Evolutionary conservation across 2,797 vertebrate species (phyloP).

Genomic region (Spinibarbus caldwelli): DNA sequence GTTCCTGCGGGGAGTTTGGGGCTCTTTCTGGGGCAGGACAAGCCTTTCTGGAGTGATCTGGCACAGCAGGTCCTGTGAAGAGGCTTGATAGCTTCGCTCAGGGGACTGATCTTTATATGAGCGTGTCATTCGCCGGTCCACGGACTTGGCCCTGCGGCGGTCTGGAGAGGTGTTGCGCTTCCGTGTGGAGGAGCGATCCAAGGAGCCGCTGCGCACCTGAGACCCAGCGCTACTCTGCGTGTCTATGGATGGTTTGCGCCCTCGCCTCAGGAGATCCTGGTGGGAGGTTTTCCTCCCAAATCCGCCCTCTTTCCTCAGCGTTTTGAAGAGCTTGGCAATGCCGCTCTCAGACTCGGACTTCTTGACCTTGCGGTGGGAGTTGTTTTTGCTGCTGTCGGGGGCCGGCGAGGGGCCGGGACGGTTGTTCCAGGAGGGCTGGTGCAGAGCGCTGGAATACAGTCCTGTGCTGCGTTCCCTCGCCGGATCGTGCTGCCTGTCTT

Average conservation of each 20-base stretch:
- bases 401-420: slow-evolving; percentile 79
- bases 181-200: slow-evolving; percentile 86
- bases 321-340: slow-evolving; percentile 82
- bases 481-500: slow-evolving; percentile 77
- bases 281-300: slow-evolving; percentile 81
- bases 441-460: no score
- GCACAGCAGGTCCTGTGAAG: slow-evolving; percentile 52
- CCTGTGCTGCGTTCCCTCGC: slow-evolving; percentile 58
- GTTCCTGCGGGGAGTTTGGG: slow-evolving; percentile 66
- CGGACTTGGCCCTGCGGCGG: slow-evolving; percentile 81
- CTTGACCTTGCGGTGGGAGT: slow-evolving; percentile 77
- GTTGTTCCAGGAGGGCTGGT: slow-evolving; percentile 87
- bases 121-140: slow-evolving; percentile 79
- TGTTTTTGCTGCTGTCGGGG: slow-evolving; percentile 80
- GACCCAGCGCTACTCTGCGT: slow-evolving; percentile 71
- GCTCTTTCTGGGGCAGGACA: slow-evolving; percentile 70
- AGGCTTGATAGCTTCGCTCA: slow-evolving; percentile 69
- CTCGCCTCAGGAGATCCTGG: slow-evolving; percentile 74
- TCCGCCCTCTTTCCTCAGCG: slow-evolving; percentile 79
- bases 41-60: slow-evolving; percentile 74
- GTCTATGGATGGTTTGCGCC: slow-evolving; percentile 64
- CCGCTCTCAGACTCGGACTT: slow-evolving; percentile 84
- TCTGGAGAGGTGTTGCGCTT: slow-evolving; percentile 84
- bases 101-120: slow-evolving; percentile 85
- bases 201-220: slow-evolving; percentile 82